Base-by-base conservation (phyloP, 2,888 invertebrate species). In the Crematogaster levior region DNA sequence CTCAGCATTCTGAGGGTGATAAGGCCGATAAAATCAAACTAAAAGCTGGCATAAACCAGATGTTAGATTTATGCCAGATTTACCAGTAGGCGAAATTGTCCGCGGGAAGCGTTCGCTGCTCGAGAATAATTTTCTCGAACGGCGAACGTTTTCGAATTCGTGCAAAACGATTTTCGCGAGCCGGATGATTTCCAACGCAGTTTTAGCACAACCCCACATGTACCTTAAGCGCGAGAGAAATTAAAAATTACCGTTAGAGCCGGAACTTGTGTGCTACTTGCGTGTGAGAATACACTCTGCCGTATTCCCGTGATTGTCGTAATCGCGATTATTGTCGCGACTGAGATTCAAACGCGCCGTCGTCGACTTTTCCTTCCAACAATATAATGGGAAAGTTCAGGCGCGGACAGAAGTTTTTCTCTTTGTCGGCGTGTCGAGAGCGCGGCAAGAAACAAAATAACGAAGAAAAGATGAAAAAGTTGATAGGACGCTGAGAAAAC, bases 121-220 rank as follows among this genome's bases (percentile, higher is more conserved):
- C 79, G 46, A 60, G 24, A 77, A 86, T 83, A 82, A 88, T 84
- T 84, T 84, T 65, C 27, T 58, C 37, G 53, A 83, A 72, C 66
- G 81, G 58, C 34, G 34, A 34, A 34, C 34, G 4, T 6, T 34
- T 34, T 34, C 34, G 84, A 86, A 46, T 46, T 82, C 82, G 83
- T 48, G 80, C 80, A 77, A 82, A 84, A 86, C 81, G 85, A 58
- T 65, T 40, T 53, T 77, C 79, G 75, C 79, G 63, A 89, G 85
- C 70, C 85, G 88, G 74, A 60, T 86, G 30, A 65, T 51, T 77
- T 53, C 21, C 63, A 18, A 46, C 46, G 46, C 53, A 30, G 6
- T 72, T 18, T 12, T 4, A 21, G 21, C 56, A 15, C 21, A 21
- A 15, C 30, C 9, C 40, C 63, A 5, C 37, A n/a, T 34, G 61